A percentile compares a stretch with the other conserved stretches of the same genome.
Conservation (phyloP, 1,140 invertebrate genomes). For the Wasmannia auropunctata region DNA sequence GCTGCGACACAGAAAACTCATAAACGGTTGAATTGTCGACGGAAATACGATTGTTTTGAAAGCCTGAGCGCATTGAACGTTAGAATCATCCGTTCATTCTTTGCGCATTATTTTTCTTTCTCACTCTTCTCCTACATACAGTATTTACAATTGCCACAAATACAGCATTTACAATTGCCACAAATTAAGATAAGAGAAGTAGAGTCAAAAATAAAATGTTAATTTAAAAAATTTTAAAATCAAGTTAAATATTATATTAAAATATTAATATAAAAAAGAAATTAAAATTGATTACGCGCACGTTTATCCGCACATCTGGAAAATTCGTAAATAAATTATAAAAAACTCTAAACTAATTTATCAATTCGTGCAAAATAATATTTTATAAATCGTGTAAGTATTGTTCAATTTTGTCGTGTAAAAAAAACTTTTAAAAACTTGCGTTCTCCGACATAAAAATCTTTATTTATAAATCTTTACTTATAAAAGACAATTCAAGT, state of each 20-base stretch:
- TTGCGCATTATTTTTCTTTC: not conserved
- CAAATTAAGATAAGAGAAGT: not conserved
- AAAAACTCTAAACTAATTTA: not conserved
- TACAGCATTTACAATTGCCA: not conserved
- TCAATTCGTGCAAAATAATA: not conserved
- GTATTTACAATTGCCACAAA: too few relatives aligned
- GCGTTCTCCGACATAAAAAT: not conserved
- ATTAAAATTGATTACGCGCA: not conserved
- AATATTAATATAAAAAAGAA: not conserved
- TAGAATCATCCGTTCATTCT: conserved; percentile 5
- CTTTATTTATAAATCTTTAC: not conserved
- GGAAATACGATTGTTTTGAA: conserved; percentile 56
- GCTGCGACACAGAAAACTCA: conserved; percentile 63
- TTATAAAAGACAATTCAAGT: not conserved
- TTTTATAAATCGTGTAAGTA: not conserved
- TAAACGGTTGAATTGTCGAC: conserved; percentile 56
- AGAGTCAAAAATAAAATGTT: not conserved
- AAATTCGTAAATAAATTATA: conserved; percentile 3
- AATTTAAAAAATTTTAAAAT: not conserved
- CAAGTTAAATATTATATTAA: not conserved
- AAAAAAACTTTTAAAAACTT: too few relatives aligned
- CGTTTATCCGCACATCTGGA: not conserved
- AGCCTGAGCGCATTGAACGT: not conserved
- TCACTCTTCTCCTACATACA: not conserved
- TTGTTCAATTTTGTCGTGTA: not conserved